phyloP scores from a whole-genome alignment of 30 jellyfish, hydroid and myxozoan genomes.

The Cassiopea andromeda region DNA sequence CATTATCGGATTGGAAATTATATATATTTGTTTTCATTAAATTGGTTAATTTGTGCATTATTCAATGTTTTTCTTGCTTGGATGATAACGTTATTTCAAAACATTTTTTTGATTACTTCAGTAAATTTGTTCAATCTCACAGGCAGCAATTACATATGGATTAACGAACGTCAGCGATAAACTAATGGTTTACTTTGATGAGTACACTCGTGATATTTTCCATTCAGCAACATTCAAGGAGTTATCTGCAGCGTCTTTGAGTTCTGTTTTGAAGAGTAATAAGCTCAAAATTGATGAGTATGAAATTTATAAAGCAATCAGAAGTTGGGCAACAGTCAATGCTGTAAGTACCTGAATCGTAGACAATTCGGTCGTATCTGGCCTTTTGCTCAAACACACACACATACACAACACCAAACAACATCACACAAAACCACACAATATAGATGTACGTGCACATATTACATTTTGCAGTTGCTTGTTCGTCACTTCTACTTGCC shows the following conservation, averaged over 20 bases:
- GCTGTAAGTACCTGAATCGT: slow-evolving; percentile 59
- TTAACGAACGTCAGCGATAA: slow-evolving; percentile 58
- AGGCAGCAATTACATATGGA: slow-evolving; percentile 92
- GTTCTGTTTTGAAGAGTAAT: slow-evolving; percentile 70
- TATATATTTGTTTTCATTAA: background rate
- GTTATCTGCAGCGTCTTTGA: slow-evolving; percentile 73
- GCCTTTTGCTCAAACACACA: too few relatives aligned
- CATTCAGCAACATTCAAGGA: slow-evolving; percentile 63
- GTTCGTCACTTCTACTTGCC: too few relatives aligned
- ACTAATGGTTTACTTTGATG: slow-evolving; percentile 76
- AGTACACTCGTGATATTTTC: slow-evolving; percentile 66
- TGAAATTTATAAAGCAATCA: slow-evolving; percentile 65
- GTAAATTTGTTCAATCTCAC: background rate
- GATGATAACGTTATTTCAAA: too few relatives aligned
- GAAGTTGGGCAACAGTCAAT: slow-evolving; percentile 83
- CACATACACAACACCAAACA: too few relatives aligned
- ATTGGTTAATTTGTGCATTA: background rate
- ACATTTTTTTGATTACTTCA: background rate
- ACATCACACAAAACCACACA: too few relatives aligned
- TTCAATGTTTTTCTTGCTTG: background rate
- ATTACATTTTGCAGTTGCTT: too few relatives aligned
- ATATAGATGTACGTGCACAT: too few relatives aligned
- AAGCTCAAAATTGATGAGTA: slow-evolving; percentile 82
- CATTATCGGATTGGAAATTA: too few relatives aligned
- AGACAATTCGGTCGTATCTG: too few relatives aligned